Percentiles rank a stretch among this genome's conserved stretches.
phyloP scores from a whole-genome alignment of 2,113 vertebrate species.

The Tinamus guttatus region DNA sequence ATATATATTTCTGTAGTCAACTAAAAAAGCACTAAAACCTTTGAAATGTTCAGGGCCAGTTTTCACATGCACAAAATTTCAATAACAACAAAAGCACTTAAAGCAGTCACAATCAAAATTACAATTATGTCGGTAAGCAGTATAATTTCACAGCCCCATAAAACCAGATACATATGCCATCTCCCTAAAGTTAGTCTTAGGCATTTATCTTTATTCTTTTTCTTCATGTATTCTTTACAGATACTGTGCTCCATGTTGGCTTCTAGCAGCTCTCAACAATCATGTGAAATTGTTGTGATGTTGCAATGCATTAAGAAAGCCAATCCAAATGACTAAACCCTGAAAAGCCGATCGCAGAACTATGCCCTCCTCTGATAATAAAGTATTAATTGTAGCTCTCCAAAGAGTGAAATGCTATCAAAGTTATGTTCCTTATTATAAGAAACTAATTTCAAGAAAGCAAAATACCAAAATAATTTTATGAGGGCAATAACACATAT shows the following conservation, averaged over 20 bases:
- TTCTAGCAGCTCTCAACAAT: background rate
- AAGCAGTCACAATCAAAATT: background rate
- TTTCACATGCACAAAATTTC: background rate
- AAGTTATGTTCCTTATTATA: background rate
- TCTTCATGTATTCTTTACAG: background rate
- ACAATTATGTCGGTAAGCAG: background rate
- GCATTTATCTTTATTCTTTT: background rate
- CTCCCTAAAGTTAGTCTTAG: background rate
- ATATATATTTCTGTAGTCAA: background rate
- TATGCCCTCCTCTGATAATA: background rate
- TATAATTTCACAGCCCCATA: background rate
- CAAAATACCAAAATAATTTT: background rate
- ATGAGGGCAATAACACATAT: background rate
- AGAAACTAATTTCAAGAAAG: background rate
- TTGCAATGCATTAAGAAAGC: background rate
- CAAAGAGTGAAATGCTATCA: background rate
- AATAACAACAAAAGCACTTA: background rate
- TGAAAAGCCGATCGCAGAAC: constrained; percentile 11
- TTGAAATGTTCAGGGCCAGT: background rate
- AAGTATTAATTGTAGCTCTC: constrained; percentile 36
- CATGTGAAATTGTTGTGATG: background rate
- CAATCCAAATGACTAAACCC: background rate
- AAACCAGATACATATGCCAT: background rate
- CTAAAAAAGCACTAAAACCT: background rate
- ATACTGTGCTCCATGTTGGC: background rate